Conservation (phyloP, 2,888 invertebrate species). For the Drosophila longiperda region DNA sequence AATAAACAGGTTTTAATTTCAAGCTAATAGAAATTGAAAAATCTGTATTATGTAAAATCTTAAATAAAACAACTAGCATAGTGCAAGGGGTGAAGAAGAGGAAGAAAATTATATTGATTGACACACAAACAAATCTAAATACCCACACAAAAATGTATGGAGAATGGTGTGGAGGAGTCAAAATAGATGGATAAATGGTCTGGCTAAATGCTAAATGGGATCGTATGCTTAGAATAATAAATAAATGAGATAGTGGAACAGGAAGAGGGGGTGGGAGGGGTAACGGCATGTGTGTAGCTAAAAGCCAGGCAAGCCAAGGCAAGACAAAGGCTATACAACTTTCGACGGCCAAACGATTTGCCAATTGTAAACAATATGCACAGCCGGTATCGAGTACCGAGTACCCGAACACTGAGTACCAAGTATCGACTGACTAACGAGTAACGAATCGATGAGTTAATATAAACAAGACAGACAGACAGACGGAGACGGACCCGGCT, state of each 20-base stretch:
- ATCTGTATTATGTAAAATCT: constrained; percentile 27
- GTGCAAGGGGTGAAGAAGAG: constrained; percentile 43
- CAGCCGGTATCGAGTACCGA: constrained; percentile 25
- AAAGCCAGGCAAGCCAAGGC: constrained; percentile 23
- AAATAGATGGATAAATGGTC: constrained; percentile 36
- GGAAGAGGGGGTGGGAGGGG: constrained; percentile 3
- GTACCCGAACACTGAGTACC: constrained; percentile 13
- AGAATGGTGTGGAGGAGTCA: neutral
- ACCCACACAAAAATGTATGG: constrained; percentile 6
- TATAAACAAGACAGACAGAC: constrained; percentile 47
- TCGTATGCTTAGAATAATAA: constrained; percentile 77
- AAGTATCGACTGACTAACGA: constrained; percentile 19
- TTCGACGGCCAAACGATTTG: constrained; percentile 42
- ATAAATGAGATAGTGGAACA: constrained; percentile 42
- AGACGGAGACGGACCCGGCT: constrained; percentile 28
- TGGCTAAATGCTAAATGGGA: constrained; percentile 60
- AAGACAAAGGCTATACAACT: constrained; percentile 35
- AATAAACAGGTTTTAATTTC: neutral
- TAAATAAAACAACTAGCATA: constrained; percentile 64
- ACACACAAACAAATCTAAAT: constrained; percentile 25
- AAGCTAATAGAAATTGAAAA: constrained; percentile 7
- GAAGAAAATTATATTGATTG: constrained; percentile 4
- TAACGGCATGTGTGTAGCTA: constrained; percentile 9
- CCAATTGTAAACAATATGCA: constrained; percentile 57
- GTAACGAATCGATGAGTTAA: constrained; percentile 50